Conservation (phyloP, 2,888 invertebrate species). For the Drosophila kambysellisi region DNA sequence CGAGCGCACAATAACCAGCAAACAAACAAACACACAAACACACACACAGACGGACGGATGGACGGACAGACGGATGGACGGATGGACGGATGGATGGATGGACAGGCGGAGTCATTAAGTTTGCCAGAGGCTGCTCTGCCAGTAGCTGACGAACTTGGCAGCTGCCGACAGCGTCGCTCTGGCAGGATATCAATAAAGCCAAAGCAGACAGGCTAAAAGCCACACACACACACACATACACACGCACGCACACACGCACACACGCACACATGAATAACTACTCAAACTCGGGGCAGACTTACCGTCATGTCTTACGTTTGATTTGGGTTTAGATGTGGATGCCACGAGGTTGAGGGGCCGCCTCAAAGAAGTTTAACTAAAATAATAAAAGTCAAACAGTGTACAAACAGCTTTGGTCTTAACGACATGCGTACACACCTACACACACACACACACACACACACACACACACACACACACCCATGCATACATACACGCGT, state of each 20-base stretch:
- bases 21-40: slow-evolving; percentile 42
- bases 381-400: slow-evolving; percentile 77
- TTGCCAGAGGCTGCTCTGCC: slow-evolving; percentile 45
- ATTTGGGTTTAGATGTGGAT: slow-evolving; percentile 58
- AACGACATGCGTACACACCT: slow-evolving; percentile 44
- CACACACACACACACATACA: slow-evolving; percentile 35
- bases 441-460: neutral
- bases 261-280: slow-evolving; percentile 17
- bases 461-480: neutral
- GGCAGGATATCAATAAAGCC: slow-evolving; percentile 74
- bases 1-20: slow-evolving; percentile 56
- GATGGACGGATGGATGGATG: slow-evolving; percentile 27
- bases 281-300: slow-evolving; percentile 35
- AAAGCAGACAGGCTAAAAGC: slow-evolving; percentile 58
- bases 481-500: neutral
- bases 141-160: slow-evolving; percentile 61
- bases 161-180: slow-evolving; percentile 66
- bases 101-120: slow-evolving; percentile 66
- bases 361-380: slow-evolving; percentile 69
- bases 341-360: slow-evolving; percentile 24
- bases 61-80: slow-evolving; percentile 42
- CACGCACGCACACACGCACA: slow-evolving; percentile 13
- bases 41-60: slow-evolving; percentile 17
- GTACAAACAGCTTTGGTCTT: slow-evolving; percentile 68
- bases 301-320: slow-evolving; percentile 59